Evolutionary conservation across 2,888 invertebrate species (phyloP).

Genomic region (Drosophila prolongata): DNA sequence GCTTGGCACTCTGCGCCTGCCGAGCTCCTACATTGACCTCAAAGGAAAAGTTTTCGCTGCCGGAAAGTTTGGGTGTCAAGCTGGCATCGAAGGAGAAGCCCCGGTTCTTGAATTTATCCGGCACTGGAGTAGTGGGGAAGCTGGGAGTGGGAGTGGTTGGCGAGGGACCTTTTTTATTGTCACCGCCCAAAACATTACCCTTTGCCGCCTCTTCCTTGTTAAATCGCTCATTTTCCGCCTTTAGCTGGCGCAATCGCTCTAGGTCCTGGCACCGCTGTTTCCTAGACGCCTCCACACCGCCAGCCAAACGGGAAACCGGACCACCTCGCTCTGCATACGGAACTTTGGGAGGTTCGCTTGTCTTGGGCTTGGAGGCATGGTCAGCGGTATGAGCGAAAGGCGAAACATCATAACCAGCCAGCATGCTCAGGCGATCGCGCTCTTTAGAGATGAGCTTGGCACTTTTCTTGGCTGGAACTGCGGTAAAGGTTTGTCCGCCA

Average conservation of each 20-base stretch:
- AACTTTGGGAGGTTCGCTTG: slow-evolving; percentile 38
- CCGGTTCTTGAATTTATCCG: slow-evolving; percentile 80
- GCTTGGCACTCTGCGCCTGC: slow-evolving; percentile 71
- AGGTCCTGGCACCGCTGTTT: slow-evolving; percentile 87
- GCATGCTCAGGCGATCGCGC: slow-evolving; percentile 87
- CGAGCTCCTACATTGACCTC: slow-evolving; percentile 77
- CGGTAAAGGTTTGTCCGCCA: slow-evolving; percentile 90
- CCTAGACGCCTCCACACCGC: slow-evolving; percentile 86
- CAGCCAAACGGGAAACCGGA: slow-evolving; percentile 85
- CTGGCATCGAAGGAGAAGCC: slow-evolving; percentile 76
- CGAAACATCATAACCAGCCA: slow-evolving; percentile 87
- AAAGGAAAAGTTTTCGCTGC: slow-evolving; percentile 80
- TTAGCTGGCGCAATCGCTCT: slow-evolving; percentile 87
- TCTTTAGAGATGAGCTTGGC: slow-evolving; percentile 88
- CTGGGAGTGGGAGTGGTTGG: slow-evolving; percentile 32
- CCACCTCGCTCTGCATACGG: slow-evolving; percentile 82
- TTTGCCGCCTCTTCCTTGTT: slow-evolving; percentile 9
- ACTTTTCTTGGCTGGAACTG: slow-evolving; percentile 88
- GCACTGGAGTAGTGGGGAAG: slow-evolving; percentile 52
- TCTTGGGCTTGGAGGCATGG: slow-evolving; percentile 65
- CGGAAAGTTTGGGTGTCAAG: slow-evolving; percentile 74
- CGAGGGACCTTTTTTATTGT: neutral
- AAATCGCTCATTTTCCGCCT: slow-evolving; percentile 75
- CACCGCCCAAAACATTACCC: slow-evolving; percentile 25
- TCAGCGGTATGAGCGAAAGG: slow-evolving; percentile 81